phyloP scores from a whole-genome alignment of 2,888 invertebrate genomes.

The Folsomia manolachei region DNA sequence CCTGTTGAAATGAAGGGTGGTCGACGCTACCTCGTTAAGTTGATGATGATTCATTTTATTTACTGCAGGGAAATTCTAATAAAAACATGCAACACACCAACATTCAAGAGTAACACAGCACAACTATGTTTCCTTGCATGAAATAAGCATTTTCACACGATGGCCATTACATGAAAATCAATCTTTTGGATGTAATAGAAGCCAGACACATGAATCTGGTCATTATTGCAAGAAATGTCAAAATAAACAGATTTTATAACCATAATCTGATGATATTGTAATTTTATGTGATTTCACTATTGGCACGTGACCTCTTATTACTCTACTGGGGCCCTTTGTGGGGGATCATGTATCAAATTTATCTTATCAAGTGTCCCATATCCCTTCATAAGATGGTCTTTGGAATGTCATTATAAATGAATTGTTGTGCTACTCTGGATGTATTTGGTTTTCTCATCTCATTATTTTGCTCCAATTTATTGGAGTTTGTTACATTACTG shows the following conservation, averaged over 20 bases:
- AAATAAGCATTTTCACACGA: not conserved
- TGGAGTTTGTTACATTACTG: no score
- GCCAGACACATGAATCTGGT: no score
- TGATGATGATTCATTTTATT: not conserved
- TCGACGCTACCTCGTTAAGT: not conserved
- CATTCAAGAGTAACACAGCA: not conserved
- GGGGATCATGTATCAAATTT: not conserved
- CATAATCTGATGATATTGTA: not conserved
- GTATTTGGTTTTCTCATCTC: no score
- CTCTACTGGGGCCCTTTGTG: not conserved
- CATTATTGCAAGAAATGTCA: not conserved
- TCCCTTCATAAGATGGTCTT: not conserved
- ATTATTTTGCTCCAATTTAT: not conserved
- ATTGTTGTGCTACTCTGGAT: no score
- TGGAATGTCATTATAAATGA: conserved; percentile 9
- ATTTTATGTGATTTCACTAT: not conserved
- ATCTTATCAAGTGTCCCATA: not conserved
- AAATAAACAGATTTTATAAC: not conserved
- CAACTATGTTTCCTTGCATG: not conserved
- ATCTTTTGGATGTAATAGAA: no score
- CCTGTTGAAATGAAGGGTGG: conserved; percentile 21
- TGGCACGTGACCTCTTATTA: not conserved
- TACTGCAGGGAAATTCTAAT: not conserved
- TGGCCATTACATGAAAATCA: no score
- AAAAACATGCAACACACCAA: not conserved